Percentiles rank a stretch among this genome's conserved stretches.
These are phyloP conservation scores for Bombylius major DNA, from an alignment of 2,888 invertebrate genomes.

Conservation along the genomic window DNA sequence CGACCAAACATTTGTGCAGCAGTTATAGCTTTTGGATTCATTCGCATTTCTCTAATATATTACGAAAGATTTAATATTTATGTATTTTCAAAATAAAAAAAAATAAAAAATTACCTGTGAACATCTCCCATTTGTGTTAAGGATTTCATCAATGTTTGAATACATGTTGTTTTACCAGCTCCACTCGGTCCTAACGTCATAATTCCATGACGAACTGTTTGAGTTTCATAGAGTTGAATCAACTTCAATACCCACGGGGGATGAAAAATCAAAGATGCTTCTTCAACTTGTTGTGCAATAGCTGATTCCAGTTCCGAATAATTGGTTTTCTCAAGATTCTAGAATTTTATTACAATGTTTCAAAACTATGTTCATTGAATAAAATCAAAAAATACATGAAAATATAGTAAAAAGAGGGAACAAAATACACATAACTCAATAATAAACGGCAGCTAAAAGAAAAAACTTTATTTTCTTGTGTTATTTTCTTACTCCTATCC, in stretches of 20 bases:
- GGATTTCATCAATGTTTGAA: conserved; percentile 79
- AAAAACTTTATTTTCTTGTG: too few relatives aligned
- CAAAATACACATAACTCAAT: too few relatives aligned
- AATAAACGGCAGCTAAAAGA: too few relatives aligned
- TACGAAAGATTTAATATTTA: not conserved
- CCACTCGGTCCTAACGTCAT: conserved; percentile 94
- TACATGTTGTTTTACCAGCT: conserved; percentile 86
- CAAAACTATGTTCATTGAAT: too few relatives aligned
- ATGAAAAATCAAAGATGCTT: conserved; percentile 72
- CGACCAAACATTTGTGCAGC: conserved; percentile 97
- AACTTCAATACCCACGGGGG: conserved; percentile 92
- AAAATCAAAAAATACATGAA: too few relatives aligned
- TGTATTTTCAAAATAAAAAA: not conserved
- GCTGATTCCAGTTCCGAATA: conserved; percentile 83
- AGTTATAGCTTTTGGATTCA: conserved; percentile 97
- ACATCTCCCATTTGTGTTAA: conserved; percentile 71
- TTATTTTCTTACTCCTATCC: too few relatives aligned
- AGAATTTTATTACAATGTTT: not conserved
- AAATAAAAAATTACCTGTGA: too few relatives aligned
- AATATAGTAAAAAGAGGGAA: too few relatives aligned
- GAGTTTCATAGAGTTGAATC: conserved; percentile 92
- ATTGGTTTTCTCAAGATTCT: conserved; percentile 74
- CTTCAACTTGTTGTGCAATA: conserved; percentile 70
- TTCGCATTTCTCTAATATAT: conserved; percentile 64
- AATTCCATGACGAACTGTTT: conserved; percentile 87